phyloP scores from a whole-genome alignment of 1,140 invertebrate species.

The Ephestia elutella region DNA sequence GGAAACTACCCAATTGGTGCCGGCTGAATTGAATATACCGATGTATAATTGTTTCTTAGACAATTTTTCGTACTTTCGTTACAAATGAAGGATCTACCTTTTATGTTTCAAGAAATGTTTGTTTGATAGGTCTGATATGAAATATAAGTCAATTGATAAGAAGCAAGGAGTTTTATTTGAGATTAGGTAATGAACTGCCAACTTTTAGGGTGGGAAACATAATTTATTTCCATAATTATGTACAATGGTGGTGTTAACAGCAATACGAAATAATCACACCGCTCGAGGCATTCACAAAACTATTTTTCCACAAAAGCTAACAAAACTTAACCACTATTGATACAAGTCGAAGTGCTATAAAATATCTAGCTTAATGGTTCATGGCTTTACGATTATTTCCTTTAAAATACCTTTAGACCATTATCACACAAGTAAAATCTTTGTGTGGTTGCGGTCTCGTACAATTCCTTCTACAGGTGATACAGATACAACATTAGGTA shows the following conservation, averaged over 20 bases:
- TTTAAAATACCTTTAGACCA: slow-evolving; percentile 8
- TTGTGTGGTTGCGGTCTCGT: neutral
- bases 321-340: slow-evolving; percentile 39
- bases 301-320: slow-evolving; percentile 53
- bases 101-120: slow-evolving; percentile 2
- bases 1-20: neutral
- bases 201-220: slow-evolving; percentile 53
- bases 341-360: slow-evolving; percentile 49
- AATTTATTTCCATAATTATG: slow-evolving; percentile 64
- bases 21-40: neutral
- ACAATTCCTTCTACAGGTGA: slow-evolving; percentile 34
- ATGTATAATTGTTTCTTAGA: neutral
- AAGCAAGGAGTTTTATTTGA: slow-evolving; percentile 4
- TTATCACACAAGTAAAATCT: neutral
- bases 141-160: slow-evolving; percentile 19
- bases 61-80: neutral
- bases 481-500: slow-evolving; percentile 24
- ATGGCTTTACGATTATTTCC: slow-evolving; percentile 8
- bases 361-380: slow-evolving; percentile 32
- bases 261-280: slow-evolving; percentile 56
- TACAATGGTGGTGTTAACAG: slow-evolving; percentile 58
- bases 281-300: slow-evolving; percentile 37
- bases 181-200: neutral
- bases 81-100: neutral
- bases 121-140: slow-evolving; percentile 18